These are phyloP conservation scores for Macrotis lagotis DNA, from an alignment of 2,113 vertebrate genomes.

Conservation along the genomic window DNA sequence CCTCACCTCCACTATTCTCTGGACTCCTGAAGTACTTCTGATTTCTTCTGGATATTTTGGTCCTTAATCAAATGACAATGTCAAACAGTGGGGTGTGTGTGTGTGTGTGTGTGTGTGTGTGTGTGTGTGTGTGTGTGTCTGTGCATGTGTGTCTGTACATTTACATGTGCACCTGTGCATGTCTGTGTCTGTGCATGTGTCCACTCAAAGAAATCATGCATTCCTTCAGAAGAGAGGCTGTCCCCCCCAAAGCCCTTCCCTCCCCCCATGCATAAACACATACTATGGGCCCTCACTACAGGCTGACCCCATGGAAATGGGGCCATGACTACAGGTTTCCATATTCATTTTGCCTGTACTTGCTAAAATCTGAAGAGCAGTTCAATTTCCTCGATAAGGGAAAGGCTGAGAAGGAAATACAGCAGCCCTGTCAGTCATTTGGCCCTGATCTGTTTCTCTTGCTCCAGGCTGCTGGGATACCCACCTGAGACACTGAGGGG, in stretches of 20 bases:
- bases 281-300: slow-evolving; percentile 1
- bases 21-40: slow-evolving; percentile 59
- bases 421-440: background rate
- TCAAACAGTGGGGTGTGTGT: background rate
- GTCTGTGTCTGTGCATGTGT: too few species aligned
- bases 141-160: too few species aligned
- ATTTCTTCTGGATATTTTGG: slow-evolving; percentile 64
- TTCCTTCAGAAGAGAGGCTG: slow-evolving; percentile 20
- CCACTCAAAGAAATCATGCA: background rate
- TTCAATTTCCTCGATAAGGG: background rate
- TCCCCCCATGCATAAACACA: background rate
- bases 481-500: background rate
- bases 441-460: too few species aligned
- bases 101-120: too few species aligned
- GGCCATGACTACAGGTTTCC: background rate
- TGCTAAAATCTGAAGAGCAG: slow-evolving; percentile 35
- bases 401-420: background rate
- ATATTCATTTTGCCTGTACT: background rate
- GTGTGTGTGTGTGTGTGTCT: background rate
- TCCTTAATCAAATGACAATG: slow-evolving; percentile 47
- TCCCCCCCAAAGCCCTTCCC: too few species aligned
- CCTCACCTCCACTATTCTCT: slow-evolving; percentile 65
- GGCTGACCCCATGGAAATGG: background rate
- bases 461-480: background rate
- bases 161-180: background rate